A percentile compares a stretch with the other conserved stretches of the same genome.
Conservation (phyloP, 2,797 vertebrate genomes). For the Phyllotis vaccarum region DNA sequence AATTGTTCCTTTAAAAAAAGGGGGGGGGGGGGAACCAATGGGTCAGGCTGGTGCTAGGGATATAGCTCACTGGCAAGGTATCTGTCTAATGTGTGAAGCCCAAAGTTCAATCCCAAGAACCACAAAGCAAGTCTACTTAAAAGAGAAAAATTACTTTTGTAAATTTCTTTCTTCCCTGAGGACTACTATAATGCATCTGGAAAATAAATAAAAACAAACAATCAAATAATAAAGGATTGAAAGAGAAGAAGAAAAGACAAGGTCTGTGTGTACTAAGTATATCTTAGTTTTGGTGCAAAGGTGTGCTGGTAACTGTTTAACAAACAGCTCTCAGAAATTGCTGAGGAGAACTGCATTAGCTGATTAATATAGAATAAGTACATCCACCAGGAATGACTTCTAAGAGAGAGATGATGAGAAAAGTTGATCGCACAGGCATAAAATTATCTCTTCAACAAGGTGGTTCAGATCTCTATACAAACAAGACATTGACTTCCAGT, state of each 20-base stretch:
- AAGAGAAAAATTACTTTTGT: neutral
- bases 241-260: neutral
- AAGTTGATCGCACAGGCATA: neutral
- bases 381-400: neutral
- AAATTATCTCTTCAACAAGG: neutral
- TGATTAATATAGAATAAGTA: too few relatives aligned
- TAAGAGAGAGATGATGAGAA: neutral
- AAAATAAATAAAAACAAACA: neutral
- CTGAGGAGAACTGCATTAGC: neutral
- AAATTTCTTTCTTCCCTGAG: neutral
- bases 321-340: neutral
- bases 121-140: neutral
- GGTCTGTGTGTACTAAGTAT: neutral
- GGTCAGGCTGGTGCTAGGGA: fast-evolving
- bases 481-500: neutral
- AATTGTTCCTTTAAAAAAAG: neutral
- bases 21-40: neutral
- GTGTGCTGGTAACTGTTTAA: neutral
- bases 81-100: neutral
- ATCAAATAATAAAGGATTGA: neutral
- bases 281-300: neutral
- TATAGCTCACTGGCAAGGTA: neutral
- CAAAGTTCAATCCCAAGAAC: neutral
- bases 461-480: neutral
- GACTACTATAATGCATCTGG: neutral